A percentile compares a stretch with the other conserved stretches of the same genome.
These are phyloP conservation scores for Eueides isabella DNA, from an alignment of 1,140 invertebrate genomes.

Conservation along the genomic window DNA sequence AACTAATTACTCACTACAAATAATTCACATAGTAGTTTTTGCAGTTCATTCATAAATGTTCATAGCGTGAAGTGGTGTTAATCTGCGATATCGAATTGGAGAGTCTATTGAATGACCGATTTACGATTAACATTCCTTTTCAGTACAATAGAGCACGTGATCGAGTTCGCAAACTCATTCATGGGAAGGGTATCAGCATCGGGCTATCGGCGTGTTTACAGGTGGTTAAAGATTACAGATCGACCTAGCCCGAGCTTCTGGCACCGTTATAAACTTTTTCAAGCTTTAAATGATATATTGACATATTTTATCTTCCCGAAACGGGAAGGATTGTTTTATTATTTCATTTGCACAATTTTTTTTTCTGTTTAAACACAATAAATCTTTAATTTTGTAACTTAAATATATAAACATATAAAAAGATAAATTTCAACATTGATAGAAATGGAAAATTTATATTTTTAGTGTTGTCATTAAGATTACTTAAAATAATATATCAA, in stretches of 20 bases:
- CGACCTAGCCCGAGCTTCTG: constrained; percentile 27
- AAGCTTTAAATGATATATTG: constrained; percentile 29
- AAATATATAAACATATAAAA: background rate
- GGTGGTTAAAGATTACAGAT: constrained; percentile 54
- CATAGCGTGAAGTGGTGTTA: constrained; percentile 65
- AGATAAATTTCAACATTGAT: background rate
- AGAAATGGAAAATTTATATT: too few species aligned
- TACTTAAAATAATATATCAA: background rate
- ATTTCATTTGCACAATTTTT: too few species aligned
- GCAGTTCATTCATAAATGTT: constrained; percentile 67
- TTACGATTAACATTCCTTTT: constrained; percentile 69
- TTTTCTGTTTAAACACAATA: background rate
- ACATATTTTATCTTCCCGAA: constrained; percentile 23
- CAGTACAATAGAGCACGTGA: constrained; percentile 73
- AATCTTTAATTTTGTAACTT: background rate
- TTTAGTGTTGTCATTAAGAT: background rate
- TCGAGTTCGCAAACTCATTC: constrained; percentile 63
- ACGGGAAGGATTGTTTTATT: too few species aligned
- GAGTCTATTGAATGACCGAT: constrained; percentile 68
- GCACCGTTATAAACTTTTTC: constrained; percentile 34
- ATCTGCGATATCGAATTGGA: constrained; percentile 62
- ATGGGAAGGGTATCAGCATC: constrained; percentile 53
- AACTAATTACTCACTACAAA: constrained; percentile 47
- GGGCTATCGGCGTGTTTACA: constrained; percentile 53
- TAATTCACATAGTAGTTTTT: constrained; percentile 59